Base-by-base conservation (phyloP, 2,113 vertebrate genomes). In the Rhagologus leucostigma region DNA sequence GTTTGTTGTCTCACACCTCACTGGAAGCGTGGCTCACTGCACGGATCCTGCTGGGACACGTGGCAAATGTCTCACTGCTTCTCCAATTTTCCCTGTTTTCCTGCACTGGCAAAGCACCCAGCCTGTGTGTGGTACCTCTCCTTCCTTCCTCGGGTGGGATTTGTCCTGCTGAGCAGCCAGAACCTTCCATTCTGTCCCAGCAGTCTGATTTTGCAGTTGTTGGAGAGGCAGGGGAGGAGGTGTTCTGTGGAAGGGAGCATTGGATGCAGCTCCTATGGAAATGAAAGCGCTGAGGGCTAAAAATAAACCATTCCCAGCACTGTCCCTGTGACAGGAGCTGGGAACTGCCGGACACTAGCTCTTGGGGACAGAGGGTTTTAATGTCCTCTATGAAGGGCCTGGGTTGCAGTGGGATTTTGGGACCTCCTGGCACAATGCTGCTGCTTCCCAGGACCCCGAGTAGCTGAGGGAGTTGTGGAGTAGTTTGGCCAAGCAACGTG, bases 281-380 rank as follows among this genome's bases (percentile, higher is more conserved):
- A 42, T 42, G 16, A 69, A 59, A 11, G 27, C 24, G 47, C 91
- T 71, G 52, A 84, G 29, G n/a, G 55, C 91, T 90, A 68, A 75
- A 92, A 88, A 59, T 33, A 79, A 84, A 13, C 39, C 11, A n/a
- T 46, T 79, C 69, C 57, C 57, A 76, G 59, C 33, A 10, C 7
- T 3, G 35, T 68, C 27, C 57, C 47, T 53, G 27, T 56, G 50
- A 17, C 0, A 2, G 64, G 85, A 71, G 5, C 20, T 75, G 46
- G 55, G 85, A 82, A 3, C 26, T 63, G 39, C 65, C 42, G 82
- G 74, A 50, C 47, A 21, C 0, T 0, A 53, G 42, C 18, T 63
- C 35, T n/a, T 0, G 0, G 37, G 32, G 27, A 30, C 0, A 0
- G 16, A 10, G 26, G 22, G 5, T 68, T 83, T 52, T 44, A 7